A percentile compares a stretch with the other conserved stretches of the same genome.
phyloP scores from a whole-genome alignment of 1,140 invertebrate genomes.

The Harlomillsia oculata region DNA sequence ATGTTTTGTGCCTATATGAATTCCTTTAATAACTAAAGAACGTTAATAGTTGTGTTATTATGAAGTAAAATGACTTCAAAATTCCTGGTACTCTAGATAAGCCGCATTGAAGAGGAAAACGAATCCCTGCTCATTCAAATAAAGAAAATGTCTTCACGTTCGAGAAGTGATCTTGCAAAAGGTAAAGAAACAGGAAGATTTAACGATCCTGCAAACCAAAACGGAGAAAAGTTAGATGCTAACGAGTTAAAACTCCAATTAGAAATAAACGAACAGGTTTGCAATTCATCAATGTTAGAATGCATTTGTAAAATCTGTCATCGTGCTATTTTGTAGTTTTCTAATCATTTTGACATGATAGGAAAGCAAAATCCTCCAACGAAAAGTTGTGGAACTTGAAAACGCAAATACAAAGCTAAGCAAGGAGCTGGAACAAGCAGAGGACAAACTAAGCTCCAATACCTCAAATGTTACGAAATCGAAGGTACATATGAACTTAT shows the following conservation, averaged over 20 bases:
- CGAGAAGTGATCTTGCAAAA: slow-evolving; percentile 59
- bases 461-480: slow-evolving; percentile 36
- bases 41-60: no score
- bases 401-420: slow-evolving; percentile 63
- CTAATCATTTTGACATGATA: slow-evolving; percentile 37
- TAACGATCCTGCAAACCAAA: slow-evolving; percentile 1
- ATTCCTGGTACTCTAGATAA: no score
- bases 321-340: slow-evolving; percentile 1
- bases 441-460: slow-evolving; percentile 51
- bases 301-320: not conserved
- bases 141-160: slow-evolving; percentile 81
- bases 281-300: not conserved
- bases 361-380: slow-evolving; percentile 66
- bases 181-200: slow-evolving; percentile 45
- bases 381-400: slow-evolving; percentile 75
- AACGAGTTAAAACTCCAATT: slow-evolving; percentile 21
- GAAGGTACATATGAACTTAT: slow-evolving; percentile 19
- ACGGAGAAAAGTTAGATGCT: slow-evolving; percentile 19
- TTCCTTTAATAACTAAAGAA: not conserved
- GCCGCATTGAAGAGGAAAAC: slow-evolving; percentile 82
- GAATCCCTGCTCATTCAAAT: slow-evolving; percentile 81
- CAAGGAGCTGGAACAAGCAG: slow-evolving; percentile 63
- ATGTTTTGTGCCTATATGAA: not conserved
- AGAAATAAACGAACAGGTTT: slow-evolving; percentile 26
- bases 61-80: no score